Percentiles rank a stretch among this genome's conserved stretches.
Evolutionary conservation across 2,888 invertebrate species (phyloP).

Genomic region (Ornithoptera priamus): DNA sequence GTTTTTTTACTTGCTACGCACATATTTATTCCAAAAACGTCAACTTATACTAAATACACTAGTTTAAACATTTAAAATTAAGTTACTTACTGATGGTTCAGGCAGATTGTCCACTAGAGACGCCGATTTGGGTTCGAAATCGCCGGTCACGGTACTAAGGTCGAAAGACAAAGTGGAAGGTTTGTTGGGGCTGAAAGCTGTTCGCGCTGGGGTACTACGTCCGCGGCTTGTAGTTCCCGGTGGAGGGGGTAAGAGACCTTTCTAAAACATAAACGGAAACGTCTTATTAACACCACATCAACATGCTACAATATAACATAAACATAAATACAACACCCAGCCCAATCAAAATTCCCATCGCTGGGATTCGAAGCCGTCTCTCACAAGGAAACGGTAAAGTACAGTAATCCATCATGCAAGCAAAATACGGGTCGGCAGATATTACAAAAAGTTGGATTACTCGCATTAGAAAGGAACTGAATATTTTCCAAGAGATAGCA

Average conservation of each 20-base stretch:
- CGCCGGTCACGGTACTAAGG: slow-evolving; percentile 50
- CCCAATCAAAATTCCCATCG: too few species aligned
- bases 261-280: slow-evolving; percentile 44
- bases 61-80: background rate
- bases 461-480: too few species aligned
- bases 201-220: slow-evolving; percentile 55
- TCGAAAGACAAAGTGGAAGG: slow-evolving; percentile 56
- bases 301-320: too few species aligned
- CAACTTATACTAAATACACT: slow-evolving; percentile 3
- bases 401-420: too few species aligned
- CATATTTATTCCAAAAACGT: slow-evolving; percentile 18
- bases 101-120: slow-evolving; percentile 52
- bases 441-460: too few species aligned
- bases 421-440: too few species aligned
- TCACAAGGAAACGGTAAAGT: too few species aligned
- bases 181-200: slow-evolving; percentile 63
- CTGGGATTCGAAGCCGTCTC: too few species aligned
- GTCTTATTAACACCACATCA: too few species aligned
- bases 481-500: too few species aligned
- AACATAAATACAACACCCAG: too few species aligned
- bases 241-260: slow-evolving; percentile 72
- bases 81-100: slow-evolving; percentile 54
- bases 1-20: background rate
- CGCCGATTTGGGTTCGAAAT: slow-evolving; percentile 56
- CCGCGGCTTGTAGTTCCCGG: slow-evolving; percentile 56